Percentiles rank a stretch among this genome's conserved stretches.
These are phyloP conservation scores for Diarsia mendica DNA, from an alignment of 2,888 invertebrate species.

Conservation along the genomic window DNA sequence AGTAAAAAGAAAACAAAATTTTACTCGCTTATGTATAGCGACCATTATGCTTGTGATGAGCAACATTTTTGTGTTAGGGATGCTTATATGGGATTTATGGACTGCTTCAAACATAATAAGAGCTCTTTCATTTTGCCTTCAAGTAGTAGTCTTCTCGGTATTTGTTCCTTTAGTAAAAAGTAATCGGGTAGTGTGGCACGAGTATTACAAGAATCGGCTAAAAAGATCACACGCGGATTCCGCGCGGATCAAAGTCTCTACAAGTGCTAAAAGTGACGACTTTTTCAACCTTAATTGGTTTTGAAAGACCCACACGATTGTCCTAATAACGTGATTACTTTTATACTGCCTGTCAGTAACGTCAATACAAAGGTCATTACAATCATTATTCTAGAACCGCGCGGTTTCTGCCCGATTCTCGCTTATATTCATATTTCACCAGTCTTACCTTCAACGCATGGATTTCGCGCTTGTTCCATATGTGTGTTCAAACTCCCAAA, in stretches of 20 bases:
- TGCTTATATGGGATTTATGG: neutral
- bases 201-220: slow-evolving; percentile 29
- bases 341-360: neutral
- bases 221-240: slow-evolving; percentile 6
- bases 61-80: slow-evolving; percentile 6
- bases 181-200: slow-evolving; percentile 27
- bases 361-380: neutral
- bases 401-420: neutral
- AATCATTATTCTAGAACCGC: neutral
- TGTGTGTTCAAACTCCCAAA: neutral
- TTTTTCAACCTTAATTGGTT: neutral
- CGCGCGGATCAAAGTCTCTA: neutral
- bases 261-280: neutral
- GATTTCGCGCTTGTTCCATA: neutral
- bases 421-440: neutral
- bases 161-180: slow-evolving; percentile 40
- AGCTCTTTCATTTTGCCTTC: slow-evolving; percentile 1
- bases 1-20: slow-evolving; percentile 7
- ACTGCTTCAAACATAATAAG: neutral
- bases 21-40: slow-evolving; percentile 23
- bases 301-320: neutral
- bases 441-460: neutral
- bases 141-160: slow-evolving; percentile 13
- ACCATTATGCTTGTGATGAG: slow-evolving; percentile 30
- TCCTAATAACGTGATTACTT: neutral